These are phyloP conservation scores for Chrosomus eos DNA, from an alignment of 2,797 vertebrate species.

Conservation along the genomic window DNA sequence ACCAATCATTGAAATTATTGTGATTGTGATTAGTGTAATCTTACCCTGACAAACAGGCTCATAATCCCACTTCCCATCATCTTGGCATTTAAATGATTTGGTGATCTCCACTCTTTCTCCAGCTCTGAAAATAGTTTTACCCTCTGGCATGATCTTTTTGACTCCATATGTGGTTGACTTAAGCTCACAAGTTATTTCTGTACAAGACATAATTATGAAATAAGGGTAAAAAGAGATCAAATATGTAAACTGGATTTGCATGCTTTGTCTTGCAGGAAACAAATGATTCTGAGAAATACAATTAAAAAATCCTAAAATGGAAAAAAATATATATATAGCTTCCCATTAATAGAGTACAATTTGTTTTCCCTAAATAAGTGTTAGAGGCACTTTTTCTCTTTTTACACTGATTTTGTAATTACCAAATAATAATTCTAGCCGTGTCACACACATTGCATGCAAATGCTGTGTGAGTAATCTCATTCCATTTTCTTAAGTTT, in stretches of 20 bases:
- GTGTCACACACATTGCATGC: background rate
- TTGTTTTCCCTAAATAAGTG: too few relatives aligned
- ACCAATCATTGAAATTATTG: background rate
- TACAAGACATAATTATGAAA: background rate
- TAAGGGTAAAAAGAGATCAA: background rate
- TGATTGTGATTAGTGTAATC: too few relatives aligned
- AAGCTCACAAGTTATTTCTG: slow-evolving; percentile 43
- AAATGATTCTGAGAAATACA: background rate
- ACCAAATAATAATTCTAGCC: background rate
- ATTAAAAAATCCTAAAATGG: too few relatives aligned
- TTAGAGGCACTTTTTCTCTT: slow-evolving; percentile 39
- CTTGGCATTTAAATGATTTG: slow-evolving; percentile 11
- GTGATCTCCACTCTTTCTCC: slow-evolving; percentile 37
- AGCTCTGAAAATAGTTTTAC: slow-evolving; percentile 51
- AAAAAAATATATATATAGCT: too few relatives aligned
- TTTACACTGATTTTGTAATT: background rate
- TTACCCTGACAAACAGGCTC: slow-evolving; percentile 61
- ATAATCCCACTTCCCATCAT: slow-evolving; percentile 47
- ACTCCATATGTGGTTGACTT: background rate
- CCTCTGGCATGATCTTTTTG: background rate
- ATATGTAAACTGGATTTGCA: too few relatives aligned
- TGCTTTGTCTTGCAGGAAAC: background rate
- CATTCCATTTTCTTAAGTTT: background rate
- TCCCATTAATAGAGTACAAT: too few relatives aligned
- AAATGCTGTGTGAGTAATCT: background rate